Conservation (phyloP, 2,888 invertebrate species). For the Thera britannica region DNA sequence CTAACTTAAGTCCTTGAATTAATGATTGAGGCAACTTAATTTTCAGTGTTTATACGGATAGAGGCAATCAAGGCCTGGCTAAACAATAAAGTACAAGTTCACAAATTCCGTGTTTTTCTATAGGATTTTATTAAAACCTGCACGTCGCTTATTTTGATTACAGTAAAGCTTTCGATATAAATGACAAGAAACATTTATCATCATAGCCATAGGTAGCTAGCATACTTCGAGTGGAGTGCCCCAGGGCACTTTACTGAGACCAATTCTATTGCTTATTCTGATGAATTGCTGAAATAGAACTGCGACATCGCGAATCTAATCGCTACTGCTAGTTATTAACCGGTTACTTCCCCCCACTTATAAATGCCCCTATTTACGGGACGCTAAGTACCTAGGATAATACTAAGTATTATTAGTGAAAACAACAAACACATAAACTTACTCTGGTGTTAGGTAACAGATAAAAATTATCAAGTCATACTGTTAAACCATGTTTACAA, state of each 20-base stretch:
- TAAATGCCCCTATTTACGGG: too few species aligned
- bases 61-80: neutral
- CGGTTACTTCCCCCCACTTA: too few species aligned
- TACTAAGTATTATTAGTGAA: too few species aligned
- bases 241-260: neutral
- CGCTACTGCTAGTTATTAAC: too few species aligned
- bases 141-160: neutral
- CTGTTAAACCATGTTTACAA: slow-evolving; percentile 9
- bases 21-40: neutral
- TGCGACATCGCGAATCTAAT: too few species aligned
- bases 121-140: neutral
- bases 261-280: neutral
- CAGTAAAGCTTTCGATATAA: neutral
- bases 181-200: neutral
- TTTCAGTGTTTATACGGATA: neutral
- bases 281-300: too few species aligned
- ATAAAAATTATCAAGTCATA: slow-evolving; percentile 7
- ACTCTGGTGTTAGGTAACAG: neutral
- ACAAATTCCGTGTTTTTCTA: neutral
- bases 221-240: neutral
- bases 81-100: neutral
- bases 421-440: neutral
- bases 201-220: neutral
- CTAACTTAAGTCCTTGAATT: slow-evolving; percentile 35
- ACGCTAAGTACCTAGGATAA: too few species aligned